Conservation (phyloP, 2,888 invertebrate species). For the Aricia artaxerxes region DNA sequence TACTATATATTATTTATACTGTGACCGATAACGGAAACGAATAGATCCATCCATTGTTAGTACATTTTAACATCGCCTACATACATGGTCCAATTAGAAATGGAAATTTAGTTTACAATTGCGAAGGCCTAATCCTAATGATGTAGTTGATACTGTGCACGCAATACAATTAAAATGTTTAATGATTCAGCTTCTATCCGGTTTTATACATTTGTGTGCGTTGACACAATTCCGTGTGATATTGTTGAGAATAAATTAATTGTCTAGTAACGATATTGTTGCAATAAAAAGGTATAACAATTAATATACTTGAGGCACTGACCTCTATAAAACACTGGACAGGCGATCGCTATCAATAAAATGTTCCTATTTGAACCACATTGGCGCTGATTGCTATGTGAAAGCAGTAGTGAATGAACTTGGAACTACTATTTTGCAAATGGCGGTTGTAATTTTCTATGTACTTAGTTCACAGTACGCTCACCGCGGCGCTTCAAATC, state of each 20-base stretch:
- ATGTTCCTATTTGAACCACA: too few relatives aligned
- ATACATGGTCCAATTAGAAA: slow-evolving; percentile 14
- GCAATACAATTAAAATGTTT: slow-evolving; percentile 8
- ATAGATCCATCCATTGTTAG: not conserved
- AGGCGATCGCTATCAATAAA: too few relatives aligned
- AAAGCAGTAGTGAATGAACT: too few relatives aligned
- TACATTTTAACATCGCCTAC: slow-evolving; percentile 3
- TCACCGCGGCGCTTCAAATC: too few relatives aligned
- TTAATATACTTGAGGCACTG: too few relatives aligned
- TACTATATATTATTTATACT: not conserved
- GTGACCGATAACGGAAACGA: not conserved
- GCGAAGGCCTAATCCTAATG: not conserved
- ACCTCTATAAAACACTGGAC: too few relatives aligned
- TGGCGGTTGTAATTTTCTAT: too few relatives aligned
- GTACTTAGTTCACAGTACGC: too few relatives aligned
- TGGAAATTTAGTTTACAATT: slow-evolving; percentile 2
- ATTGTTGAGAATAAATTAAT: not conserved
- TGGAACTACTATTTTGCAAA: too few relatives aligned
- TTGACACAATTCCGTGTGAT: not conserved
- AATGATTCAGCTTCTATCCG: slow-evolving; percentile 7
- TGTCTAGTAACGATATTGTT: not conserved
- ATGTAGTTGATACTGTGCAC: not conserved
- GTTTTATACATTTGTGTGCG: not conserved
- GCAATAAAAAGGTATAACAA: not conserved
- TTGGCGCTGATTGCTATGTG: too few relatives aligned